phyloP scores from a whole-genome alignment of 1,140 invertebrate genomes.

The Magallana ariakensis region DNA sequence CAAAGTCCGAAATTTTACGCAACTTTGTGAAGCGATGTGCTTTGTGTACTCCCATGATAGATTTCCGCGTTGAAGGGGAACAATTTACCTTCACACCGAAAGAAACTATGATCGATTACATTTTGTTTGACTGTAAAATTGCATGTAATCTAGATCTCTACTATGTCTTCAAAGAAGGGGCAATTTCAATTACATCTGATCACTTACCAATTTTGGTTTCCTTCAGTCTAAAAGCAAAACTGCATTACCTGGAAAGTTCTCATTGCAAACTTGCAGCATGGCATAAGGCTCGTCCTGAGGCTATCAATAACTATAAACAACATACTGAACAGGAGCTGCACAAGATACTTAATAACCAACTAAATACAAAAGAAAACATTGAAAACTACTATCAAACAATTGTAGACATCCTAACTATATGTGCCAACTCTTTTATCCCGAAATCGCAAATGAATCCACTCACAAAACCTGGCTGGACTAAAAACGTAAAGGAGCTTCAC shows the following conservation, averaged over 20 bases:
- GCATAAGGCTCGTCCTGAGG: not conserved
- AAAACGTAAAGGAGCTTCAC: slow-evolving; percentile 25
- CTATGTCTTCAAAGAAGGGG: not conserved
- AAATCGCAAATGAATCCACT: not conserved
- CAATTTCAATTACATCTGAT: not conserved
- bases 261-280: not conserved
- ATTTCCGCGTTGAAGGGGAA: not conserved
- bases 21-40: not conserved
- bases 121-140: not conserved
- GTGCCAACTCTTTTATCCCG: slow-evolving; percentile 20
- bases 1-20: not conserved
- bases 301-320: not conserved
- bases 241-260: not conserved
- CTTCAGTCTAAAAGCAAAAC: not conserved
- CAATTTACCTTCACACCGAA: not conserved
- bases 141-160: not conserved
- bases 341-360: not conserved
- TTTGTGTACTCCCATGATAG: not conserved
- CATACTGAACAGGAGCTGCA: not conserved
- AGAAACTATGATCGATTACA: not conserved
- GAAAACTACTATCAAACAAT: not conserved
- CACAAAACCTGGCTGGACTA: slow-evolving; percentile 46
- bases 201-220: not conserved
- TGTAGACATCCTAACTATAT: not conserved
- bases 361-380: not conserved